Conservation (phyloP, 2,797 vertebrate species). For the Sebastes matsubarae region DNA sequence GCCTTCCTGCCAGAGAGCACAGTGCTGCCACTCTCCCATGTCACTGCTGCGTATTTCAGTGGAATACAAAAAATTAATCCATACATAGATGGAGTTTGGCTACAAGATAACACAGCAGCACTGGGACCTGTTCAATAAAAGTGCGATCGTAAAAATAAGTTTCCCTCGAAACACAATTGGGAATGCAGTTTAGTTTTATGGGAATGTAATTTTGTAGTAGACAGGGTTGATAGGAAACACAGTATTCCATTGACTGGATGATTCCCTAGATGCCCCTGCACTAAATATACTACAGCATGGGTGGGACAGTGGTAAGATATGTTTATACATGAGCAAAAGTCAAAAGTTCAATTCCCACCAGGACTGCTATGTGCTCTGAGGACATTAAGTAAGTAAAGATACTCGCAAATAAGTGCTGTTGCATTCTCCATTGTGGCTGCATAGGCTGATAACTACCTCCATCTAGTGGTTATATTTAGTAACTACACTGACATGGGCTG, state of each 20-base stretch:
- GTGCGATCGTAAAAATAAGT: too few relatives aligned
- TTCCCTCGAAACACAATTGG: too few relatives aligned
- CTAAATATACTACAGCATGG: neutral
- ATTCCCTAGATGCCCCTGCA: neutral
- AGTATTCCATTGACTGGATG: neutral
- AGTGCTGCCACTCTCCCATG: conserved; percentile 16
- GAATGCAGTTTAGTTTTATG: too few relatives aligned
- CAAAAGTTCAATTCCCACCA: neutral
- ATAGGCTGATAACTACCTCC: conserved; percentile 35
- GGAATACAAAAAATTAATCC: neutral
- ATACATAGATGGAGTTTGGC: neutral
- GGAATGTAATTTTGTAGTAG: too few relatives aligned
- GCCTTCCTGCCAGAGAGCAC: conserved; percentile 17
- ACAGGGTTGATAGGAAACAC: neutral
- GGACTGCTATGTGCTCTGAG: neutral
- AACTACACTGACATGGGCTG: conserved; percentile 1
- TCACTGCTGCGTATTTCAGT: neutral
- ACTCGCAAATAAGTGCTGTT: neutral
- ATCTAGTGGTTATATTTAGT: conserved; percentile 61
- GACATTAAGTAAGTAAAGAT: neutral
- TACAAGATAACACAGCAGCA: neutral
- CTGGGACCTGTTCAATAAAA: neutral
- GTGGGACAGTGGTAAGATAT: neutral
- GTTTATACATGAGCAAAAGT: neutral
- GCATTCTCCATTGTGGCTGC: neutral